phyloP scores from a whole-genome alignment of 2,888 invertebrate species.

The Drosophila putrida region DNA sequence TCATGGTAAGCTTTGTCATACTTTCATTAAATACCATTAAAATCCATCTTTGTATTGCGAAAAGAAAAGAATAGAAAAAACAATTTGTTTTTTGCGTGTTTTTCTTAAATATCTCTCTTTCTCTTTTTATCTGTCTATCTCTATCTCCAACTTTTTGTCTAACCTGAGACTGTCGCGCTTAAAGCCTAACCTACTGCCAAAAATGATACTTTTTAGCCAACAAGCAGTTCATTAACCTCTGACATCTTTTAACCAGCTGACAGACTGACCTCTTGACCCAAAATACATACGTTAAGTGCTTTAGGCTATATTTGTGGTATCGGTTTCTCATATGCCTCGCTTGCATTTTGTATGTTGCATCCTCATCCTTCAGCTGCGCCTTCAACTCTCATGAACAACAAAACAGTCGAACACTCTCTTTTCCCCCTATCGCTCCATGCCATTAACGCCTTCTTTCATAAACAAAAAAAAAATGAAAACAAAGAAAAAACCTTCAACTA shows the following conservation, averaged over 20 bases:
- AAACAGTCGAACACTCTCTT: slow-evolving; percentile 43
- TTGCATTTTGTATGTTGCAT: slow-evolving; percentile 67
- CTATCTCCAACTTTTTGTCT: slow-evolving; percentile 1
- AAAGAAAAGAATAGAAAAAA: slow-evolving; percentile 24
- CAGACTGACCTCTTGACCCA: slow-evolving; percentile 37
- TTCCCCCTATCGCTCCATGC: neutral
- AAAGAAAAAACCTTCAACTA: slow-evolving; percentile 8
- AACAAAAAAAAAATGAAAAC: slow-evolving; percentile 8
- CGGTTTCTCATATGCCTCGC: slow-evolving; percentile 52
- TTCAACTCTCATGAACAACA: slow-evolving; percentile 17
- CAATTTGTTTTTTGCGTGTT: slow-evolving; percentile 25
- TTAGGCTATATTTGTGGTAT: slow-evolving; percentile 17
- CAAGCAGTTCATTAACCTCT: slow-evolving; percentile 34
- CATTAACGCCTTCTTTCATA: slow-evolving; percentile 7
- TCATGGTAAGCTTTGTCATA: slow-evolving; percentile 86
- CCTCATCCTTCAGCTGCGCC: slow-evolving; percentile 52
- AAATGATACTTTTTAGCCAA: slow-evolving; percentile 19
- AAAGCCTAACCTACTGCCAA: slow-evolving; percentile 40
- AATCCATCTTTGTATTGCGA: slow-evolving; percentile 70
- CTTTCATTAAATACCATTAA: slow-evolving; percentile 85
- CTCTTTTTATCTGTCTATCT: slow-evolving; percentile 24
- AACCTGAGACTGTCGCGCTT: slow-evolving; percentile 29
- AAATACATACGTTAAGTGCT: slow-evolving; percentile 4
- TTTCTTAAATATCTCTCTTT: slow-evolving; percentile 21
- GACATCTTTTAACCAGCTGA: slow-evolving; percentile 28